Base-by-base conservation (phyloP, 2,888 invertebrate genomes). In the Drosophila prolongata region DNA sequence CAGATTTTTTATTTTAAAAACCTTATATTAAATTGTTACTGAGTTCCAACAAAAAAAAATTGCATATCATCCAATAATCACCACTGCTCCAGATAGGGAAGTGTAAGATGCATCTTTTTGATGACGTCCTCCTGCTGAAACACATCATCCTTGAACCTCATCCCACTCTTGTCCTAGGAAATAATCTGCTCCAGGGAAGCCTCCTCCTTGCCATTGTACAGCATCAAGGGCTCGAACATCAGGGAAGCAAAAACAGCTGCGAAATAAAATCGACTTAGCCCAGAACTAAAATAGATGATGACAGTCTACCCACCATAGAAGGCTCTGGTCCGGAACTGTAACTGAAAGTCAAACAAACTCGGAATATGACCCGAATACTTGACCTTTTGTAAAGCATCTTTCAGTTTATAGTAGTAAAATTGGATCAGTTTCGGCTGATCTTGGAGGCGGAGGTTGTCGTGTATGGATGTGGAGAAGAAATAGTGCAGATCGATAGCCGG, bases 401-500 rank as follows among this genome's bases (percentile, higher is more conserved):
- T 57, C 13, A 91, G 77, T 2, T 79, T 78, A 11, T 70, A 65
- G 57, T 90, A 75, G 44, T 91, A 91, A 46, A 79, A 90, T 11
- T 90, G 90, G 0, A 91, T 65, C 4, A 91, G 55, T 57, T 90
- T 89, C 0, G 76, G 75, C 35, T 89, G 88, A 5, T 80, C 72
- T 55, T 85, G 68, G 6, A 77, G 52, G 1, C 78, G 71, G 9
- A 91, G 52, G 37, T 87, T 78, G 0, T 90, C 89, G 2, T 68
- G 68, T 30, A 91, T 14, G 0, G 91, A 91, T 1, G 90, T 90
- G 53, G 79, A 77, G 24, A 91, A 86, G 30, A 91, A 87, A 47
- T 91, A 91, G 46, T 91, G 91, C 8, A 91, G 72, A 69, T 91
- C 91, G 13, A 82, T 75, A 1, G 86, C 83, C 8, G 91, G 91